Conservation (phyloP, 2,113 vertebrate species). For the Rattus rattus region DNA sequence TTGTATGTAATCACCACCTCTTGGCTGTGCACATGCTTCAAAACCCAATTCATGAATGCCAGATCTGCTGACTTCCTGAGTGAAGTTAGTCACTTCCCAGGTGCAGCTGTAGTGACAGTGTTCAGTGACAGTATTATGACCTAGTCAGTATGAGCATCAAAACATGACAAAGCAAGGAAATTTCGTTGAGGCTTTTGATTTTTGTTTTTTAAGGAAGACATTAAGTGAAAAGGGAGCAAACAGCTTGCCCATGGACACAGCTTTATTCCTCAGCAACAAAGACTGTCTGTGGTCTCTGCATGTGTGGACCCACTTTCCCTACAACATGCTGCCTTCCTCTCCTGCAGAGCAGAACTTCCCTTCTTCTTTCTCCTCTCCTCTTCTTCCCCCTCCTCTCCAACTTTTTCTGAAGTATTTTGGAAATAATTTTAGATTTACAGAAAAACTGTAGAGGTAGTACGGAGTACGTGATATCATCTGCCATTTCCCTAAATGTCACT, state of each 20-base stretch:
- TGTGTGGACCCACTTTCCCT: background rate
- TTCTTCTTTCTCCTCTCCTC: no score
- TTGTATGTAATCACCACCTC: slow-evolving; percentile 20
- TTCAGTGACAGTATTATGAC: background rate
- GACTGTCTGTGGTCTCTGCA: background rate
- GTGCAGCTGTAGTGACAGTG: background rate
- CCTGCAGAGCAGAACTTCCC: background rate
- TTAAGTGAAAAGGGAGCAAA: background rate
- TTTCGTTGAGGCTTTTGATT: background rate
- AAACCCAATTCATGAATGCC: background rate
- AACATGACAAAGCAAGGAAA: background rate
- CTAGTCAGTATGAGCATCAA: background rate
- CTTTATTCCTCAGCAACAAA: background rate
- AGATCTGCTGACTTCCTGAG: background rate
- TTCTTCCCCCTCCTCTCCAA: background rate
- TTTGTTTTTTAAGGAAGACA: background rate
- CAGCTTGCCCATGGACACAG: background rate
- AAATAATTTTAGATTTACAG: slow-evolving; percentile 19
- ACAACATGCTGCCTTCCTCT: background rate
- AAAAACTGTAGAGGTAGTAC: background rate
- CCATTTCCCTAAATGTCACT: background rate
- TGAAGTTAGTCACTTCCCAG: background rate
- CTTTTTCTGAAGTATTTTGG: background rate
- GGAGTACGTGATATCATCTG: background rate
- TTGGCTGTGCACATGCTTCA: background rate